phyloP scores from a whole-genome alignment of 1,140 invertebrate genomes.

The Triops longicaudatus region DNA sequence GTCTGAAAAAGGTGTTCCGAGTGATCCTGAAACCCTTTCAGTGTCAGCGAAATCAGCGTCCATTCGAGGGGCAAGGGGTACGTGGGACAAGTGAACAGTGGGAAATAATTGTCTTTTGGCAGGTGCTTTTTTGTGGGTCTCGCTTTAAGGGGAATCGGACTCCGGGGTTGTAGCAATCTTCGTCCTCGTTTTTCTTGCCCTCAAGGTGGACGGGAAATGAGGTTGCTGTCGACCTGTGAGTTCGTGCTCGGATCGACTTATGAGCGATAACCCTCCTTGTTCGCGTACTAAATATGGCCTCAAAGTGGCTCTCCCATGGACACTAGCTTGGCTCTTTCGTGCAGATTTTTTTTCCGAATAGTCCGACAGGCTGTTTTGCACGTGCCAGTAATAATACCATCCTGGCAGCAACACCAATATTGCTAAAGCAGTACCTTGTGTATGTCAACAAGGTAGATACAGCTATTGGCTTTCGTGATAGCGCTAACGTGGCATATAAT shows the following conservation, averaged over 20 bases:
- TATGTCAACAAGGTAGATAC: not conserved
- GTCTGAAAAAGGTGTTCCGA: no score
- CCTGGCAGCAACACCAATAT: not conserved
- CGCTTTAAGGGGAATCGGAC: no score
- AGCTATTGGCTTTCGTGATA: not conserved
- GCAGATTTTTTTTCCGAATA: not conserved
- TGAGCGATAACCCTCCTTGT: not conserved
- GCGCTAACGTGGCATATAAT: not conserved
- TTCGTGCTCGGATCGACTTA: not conserved
- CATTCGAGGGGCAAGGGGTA: no score
- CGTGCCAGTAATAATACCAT: not conserved
- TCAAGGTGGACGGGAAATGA: slow-evolving; percentile 14
- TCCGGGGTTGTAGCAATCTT: not conserved
- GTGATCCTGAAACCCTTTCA: no score
- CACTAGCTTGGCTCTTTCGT: not conserved
- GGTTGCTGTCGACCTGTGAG: not conserved
- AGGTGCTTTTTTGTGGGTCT: no score
- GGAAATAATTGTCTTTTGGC: no score
- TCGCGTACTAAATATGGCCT: not conserved
- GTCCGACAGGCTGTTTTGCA: not conserved
- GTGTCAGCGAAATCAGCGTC: no score
- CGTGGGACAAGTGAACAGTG: no score
- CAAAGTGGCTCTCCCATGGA: not conserved
- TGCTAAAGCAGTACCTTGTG: no score
- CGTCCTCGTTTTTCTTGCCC: not conserved